These are phyloP conservation scores for Drosophila nebulosa DNA, from an alignment of 1,140 invertebrate species.

Conservation along the genomic window DNA sequence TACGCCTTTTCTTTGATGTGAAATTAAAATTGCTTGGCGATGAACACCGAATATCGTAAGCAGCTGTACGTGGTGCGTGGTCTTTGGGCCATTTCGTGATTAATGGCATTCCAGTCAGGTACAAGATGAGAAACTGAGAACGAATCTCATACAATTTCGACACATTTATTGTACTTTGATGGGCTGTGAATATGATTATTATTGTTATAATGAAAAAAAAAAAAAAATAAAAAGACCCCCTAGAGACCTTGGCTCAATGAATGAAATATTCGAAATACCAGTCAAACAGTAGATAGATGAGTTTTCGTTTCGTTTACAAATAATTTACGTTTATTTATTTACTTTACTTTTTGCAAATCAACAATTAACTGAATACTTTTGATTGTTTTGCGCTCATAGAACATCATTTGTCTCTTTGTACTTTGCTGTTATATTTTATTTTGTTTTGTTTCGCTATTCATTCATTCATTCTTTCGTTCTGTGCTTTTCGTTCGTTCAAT, in stretches of 20 bases:
- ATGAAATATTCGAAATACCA: constrained; percentile 46
- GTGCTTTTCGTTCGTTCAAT: constrained; percentile 44
- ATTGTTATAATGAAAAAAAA: constrained; percentile 62
- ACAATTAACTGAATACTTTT: constrained; percentile 66
- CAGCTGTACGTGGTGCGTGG: not conserved
- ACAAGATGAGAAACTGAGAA: constrained; percentile 68
- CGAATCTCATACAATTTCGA: constrained; percentile 59
- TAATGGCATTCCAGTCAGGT: constrained; percentile 40
- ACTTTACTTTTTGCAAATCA: constrained; percentile 56
- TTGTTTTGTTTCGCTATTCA: constrained; percentile 29
- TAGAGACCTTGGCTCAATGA: constrained; percentile 51
- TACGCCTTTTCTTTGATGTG: no score
- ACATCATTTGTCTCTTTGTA: constrained; percentile 78
- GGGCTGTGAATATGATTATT: constrained; percentile 63
- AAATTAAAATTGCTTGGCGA: not conserved
- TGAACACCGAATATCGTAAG: not conserved
- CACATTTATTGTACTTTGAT: constrained; percentile 63
- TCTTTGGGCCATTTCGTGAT: constrained; percentile 53
- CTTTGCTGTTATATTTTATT: constrained; percentile 67
- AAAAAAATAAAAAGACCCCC: no score
- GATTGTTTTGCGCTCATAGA: constrained; percentile 43
- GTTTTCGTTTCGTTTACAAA: constrained; percentile 58
- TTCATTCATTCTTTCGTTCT: constrained; percentile 19
- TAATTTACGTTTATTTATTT: constrained; percentile 75
- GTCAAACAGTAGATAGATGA: constrained; percentile 6